A percentile compares a stretch with the other conserved stretches of the same genome.
phyloP scores from a whole-genome alignment of 2,888 invertebrate species.

The Nomada lathburiana region DNA sequence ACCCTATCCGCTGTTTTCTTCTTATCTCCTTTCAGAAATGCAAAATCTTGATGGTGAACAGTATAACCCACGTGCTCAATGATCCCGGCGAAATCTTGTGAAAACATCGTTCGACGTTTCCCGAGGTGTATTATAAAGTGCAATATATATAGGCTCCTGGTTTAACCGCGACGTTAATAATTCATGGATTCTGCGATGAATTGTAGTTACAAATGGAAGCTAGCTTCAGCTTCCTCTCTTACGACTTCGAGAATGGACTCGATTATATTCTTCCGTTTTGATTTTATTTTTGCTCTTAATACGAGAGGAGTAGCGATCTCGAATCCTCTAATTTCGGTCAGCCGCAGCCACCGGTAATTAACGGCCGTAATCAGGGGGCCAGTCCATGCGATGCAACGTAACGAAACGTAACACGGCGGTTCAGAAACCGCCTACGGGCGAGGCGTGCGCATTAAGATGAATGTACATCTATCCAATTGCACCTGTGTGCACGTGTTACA shows the following conservation, averaged over 20 bases:
- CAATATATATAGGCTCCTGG: neutral
- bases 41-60: conserved; percentile 57
- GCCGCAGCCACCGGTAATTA: conserved; percentile 71
- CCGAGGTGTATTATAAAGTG: neutral
- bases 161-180: neutral
- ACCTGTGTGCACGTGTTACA: neutral
- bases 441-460: conserved; percentile 50
- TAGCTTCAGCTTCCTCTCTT: conserved; percentile 17
- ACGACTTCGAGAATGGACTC: neutral
- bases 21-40: conserved; percentile 63
- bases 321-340: conserved; percentile 71
- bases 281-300: conserved; percentile 54
- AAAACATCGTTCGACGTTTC: neutral
- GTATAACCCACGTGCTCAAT: conserved; percentile 37
- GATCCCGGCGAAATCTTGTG: conserved; percentile 1
- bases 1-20: conserved; percentile 49
- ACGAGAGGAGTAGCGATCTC: conserved; percentile 59
- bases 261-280: neutral
- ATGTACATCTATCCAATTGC: conserved; percentile 31
- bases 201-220: neutral
- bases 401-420: conserved; percentile 62
- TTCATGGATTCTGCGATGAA: neutral
- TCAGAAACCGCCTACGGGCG: conserved; percentile 30
- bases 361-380: conserved; percentile 70
- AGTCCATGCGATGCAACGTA: conserved; percentile 63